Evolutionary conservation across 2,113 vertebrate species (phyloP), one percentile per base, ranked within the genome.

Genomic region (Salvator merianae): DNA sequence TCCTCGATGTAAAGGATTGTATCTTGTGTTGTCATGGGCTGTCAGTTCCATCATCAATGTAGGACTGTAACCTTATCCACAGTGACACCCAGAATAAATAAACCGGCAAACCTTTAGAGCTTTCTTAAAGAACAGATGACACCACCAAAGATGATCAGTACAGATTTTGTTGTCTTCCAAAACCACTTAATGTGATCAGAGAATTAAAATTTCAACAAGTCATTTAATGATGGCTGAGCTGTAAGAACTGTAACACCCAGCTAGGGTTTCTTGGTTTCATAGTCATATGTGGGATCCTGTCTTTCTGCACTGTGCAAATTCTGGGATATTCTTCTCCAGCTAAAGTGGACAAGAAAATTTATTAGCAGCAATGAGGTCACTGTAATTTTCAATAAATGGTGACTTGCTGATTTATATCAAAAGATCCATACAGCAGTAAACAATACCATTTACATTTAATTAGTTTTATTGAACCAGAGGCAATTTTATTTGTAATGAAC

Each of bases 391-490:
- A 97, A 96, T 97, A 97, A 97, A 96, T 96, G 96, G 95, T 96
- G 96, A 96, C 94, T 91, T 85, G 92, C 94, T 97, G 96, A 97
- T 98, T 97, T 97, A 96, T 96, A 96, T 95, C 94, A 97, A 95
- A 95, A 96, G 96, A 96, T 97, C 96, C 90, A 95, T 96, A 96
- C 72, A 89, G 95, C 95, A 96, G 96, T 97, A 97, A 98, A 98
- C 96, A 95, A 96, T 96, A 94, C 95, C 96, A 96, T 98, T 98
- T 97, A 97, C 94, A 97, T 97, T 97, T 97, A 97, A 98, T 98
- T 97, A 97, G 96, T 97, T 98, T 97, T 97, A 98, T 97, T 97
- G 97, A 98, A 94, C 96, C 76, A 91, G 91, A 92, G 94, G 95
- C 96, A 94, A 88, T 97, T 98, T 97, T 96, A 96, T 97, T 97